phyloP scores from a whole-genome alignment of 2,797 vertebrate genomes.

The Coendou prehensilis region DNA sequence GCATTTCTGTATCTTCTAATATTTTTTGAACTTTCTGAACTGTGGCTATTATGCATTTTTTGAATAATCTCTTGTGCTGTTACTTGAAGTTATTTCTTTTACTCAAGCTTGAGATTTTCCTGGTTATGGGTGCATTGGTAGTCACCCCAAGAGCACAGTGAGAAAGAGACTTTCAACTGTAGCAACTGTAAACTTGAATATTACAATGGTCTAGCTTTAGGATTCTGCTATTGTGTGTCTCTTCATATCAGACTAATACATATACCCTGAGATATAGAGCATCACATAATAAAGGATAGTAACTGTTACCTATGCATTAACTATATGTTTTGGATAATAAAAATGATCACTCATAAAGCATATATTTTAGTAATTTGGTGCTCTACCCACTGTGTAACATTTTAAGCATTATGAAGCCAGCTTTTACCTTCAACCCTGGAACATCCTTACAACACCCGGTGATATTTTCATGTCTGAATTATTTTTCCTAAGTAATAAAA shows the following conservation, averaged over 20 bases:
- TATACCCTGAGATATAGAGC: neutral
- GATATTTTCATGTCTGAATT: neutral
- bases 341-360: neutral
- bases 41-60: neutral
- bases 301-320: neutral
- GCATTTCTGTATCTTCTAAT: neutral
- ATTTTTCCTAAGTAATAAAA: neutral
- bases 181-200: neutral
- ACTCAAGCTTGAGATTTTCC: neutral
- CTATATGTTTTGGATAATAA: neutral
- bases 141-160: neutral
- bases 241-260: neutral
- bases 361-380: neutral
- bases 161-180: neutral
- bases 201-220: neutral
- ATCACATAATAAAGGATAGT: neutral
- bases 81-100: neutral
- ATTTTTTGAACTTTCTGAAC: neutral
- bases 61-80: neutral
- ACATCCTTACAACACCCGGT: neutral
- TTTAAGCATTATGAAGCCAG: neutral
- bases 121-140: neutral
- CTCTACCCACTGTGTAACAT: neutral
- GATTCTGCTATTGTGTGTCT: neutral
- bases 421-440: neutral